Evolutionary conservation across 2,113 vertebrate genomes (phyloP).

Genomic region (Oncorhynchus kisutch): DNA sequence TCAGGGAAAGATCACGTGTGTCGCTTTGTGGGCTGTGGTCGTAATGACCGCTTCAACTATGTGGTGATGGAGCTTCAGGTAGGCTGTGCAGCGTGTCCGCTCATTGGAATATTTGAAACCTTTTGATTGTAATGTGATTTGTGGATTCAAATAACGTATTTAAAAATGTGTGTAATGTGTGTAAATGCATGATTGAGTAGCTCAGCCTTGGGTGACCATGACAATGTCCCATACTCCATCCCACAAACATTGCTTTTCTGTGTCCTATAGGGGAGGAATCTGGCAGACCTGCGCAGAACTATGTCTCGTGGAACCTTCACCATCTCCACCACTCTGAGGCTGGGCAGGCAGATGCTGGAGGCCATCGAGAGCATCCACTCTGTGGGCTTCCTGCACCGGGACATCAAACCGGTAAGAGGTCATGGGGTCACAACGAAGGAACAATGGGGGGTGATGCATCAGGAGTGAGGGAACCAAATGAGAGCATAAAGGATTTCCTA

Average conservation of each 20-base stretch:
- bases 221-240: no score
- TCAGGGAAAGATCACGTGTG: constrained; percentile 97
- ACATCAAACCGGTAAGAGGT: constrained; percentile 92
- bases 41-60: constrained; percentile 97
- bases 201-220: no score
- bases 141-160: not conserved
- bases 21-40: constrained; percentile 95
- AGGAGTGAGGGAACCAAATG: not conserved
- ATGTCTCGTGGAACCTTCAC: constrained; percentile 89
- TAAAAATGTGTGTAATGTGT: not conserved
- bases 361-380: constrained; percentile 98
- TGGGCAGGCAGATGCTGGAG: constrained; percentile 92
- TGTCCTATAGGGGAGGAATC: constrained; percentile 84
- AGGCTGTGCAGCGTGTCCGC: constrained; percentile 2
- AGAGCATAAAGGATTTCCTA: not conserved
- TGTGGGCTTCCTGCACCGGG: constrained; percentile 94
- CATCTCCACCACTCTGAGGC: constrained; percentile 87
- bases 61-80: constrained; percentile 99
- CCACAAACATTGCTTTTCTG: not conserved
- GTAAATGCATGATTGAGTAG: no score
- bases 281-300: constrained; percentile 93
- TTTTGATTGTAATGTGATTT: not conserved
- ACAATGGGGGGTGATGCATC: not conserved
- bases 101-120: not conserved
- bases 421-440: not conserved